phyloP scores from a whole-genome alignment of 2,797 vertebrate genomes.

The Leptatherina wallacei region DNA sequence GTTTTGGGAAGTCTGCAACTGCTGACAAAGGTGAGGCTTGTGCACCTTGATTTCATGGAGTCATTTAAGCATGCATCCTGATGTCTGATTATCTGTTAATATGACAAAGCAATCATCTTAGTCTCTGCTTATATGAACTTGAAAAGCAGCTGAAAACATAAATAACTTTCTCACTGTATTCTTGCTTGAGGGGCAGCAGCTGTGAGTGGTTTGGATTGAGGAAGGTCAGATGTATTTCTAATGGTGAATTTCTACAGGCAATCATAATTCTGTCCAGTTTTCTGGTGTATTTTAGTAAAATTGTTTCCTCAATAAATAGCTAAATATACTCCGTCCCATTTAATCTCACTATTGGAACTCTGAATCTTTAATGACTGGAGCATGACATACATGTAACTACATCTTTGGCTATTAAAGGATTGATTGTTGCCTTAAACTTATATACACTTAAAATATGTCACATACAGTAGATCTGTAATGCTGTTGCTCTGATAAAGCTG shows the following conservation, averaged over 20 bases:
- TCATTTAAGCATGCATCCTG: not conserved
- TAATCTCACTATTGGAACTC: not conserved
- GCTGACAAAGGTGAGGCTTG: conserved; percentile 88
- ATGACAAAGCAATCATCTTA: not conserved
- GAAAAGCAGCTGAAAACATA: not conserved
- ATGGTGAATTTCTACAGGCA: not conserved
- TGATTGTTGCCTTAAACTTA: not conserved
- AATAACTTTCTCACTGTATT: not conserved
- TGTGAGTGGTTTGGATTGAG: not conserved
- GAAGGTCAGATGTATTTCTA: not conserved
- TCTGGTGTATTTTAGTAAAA: not conserved
- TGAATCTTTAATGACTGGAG: not conserved
- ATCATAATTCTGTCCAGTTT: not conserved
- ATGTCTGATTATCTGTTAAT: not conserved
- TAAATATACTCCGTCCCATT: not conserved
- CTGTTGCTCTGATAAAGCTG: not conserved
- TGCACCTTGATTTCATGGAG: not conserved
- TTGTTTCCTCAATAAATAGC: too few relatives aligned
- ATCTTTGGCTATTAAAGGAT: not conserved
- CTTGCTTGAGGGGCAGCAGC: not conserved
- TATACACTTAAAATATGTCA: too few relatives aligned
- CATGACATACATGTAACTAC: not conserved
- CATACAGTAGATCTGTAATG: not conserved
- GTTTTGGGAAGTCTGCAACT: conserved; percentile 96
- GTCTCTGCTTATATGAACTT: not conserved